phyloP scores from a whole-genome alignment of 2,797 vertebrate genomes.

The Monodelphis domestica region DNA sequence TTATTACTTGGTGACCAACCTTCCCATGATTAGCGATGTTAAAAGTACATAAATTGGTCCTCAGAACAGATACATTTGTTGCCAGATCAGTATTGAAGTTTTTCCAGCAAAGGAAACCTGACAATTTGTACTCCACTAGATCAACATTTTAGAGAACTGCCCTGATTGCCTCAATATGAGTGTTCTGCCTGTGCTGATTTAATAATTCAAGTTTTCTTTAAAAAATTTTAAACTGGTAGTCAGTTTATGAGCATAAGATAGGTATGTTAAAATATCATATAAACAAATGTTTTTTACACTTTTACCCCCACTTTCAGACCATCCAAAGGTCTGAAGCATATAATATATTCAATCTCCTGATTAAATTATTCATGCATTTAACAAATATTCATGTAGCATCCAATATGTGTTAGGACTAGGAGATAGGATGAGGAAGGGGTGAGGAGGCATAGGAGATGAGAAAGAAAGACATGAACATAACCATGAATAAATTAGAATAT shows the following conservation, averaged over 20 bases:
- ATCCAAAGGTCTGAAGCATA: neutral
- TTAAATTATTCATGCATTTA: neutral
- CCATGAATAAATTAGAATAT: neutral
- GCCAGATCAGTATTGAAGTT: neutral
- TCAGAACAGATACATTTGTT: neutral
- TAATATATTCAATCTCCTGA: neutral
- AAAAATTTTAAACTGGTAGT: neutral
- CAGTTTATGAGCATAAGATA: neutral
- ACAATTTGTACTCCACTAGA: neutral
- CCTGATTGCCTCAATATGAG: slow-evolving; percentile 54
- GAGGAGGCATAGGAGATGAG: neutral
- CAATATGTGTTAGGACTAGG: neutral
- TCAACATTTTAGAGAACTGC: neutral
- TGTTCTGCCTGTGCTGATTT: neutral
- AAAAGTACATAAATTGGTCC: neutral
- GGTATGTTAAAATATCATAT: neutral
- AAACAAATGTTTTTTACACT: neutral
- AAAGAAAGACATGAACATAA: neutral
- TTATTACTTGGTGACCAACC: neutral
- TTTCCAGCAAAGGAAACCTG: neutral
- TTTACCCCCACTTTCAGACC: neutral
- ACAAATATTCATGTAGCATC: neutral
- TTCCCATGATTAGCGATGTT: neutral
- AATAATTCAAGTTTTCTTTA: slow-evolving; percentile 2
- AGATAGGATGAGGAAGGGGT: neutral